phyloP scores from a whole-genome alignment of 2,888 invertebrate species.

The Choreutis nemorana region DNA sequence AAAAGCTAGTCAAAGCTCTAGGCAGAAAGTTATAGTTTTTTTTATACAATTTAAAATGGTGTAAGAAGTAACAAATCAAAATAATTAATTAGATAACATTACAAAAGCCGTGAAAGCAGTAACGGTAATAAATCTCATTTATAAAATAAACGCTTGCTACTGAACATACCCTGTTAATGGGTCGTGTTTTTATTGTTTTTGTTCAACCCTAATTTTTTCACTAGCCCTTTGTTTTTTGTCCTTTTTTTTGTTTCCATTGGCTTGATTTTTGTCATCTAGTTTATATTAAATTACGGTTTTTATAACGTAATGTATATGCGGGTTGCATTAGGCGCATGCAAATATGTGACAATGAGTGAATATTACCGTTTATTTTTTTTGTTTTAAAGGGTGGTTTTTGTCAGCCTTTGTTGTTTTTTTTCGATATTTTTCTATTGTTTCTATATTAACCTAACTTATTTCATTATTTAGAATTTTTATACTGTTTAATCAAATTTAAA shows the following conservation, averaged over 20 bases:
- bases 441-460: neutral
- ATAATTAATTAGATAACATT: neutral
- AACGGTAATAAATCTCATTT: slow-evolving; percentile 42
- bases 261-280: slow-evolving; percentile 58
- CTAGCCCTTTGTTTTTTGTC: slow-evolving; percentile 34
- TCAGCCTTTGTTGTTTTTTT: slow-evolving; percentile 10
- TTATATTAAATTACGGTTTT: slow-evolving; percentile 66
- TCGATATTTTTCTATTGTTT: neutral
- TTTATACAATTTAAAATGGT: neutral
- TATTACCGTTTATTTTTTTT: slow-evolving; percentile 40
- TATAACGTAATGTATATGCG: slow-evolving; percentile 57
- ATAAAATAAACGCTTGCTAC: slow-evolving; percentile 55
- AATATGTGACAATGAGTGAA: slow-evolving; percentile 46
- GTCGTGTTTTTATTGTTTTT: slow-evolving; percentile 49
- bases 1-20: neutral
- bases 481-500: neutral
- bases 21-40: slow-evolving; percentile 5
- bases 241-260: slow-evolving; percentile 47
- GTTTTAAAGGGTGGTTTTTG: slow-evolving; percentile 10
- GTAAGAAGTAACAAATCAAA: neutral
- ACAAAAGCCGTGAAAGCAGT: neutral
- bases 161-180: slow-evolving; percentile 51
- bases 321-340: slow-evolving; percentile 41
- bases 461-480: neutral
- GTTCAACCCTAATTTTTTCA: slow-evolving; percentile 40